phyloP scores from a whole-genome alignment of 2,888 invertebrate species.

The Congeria kusceri region DNA sequence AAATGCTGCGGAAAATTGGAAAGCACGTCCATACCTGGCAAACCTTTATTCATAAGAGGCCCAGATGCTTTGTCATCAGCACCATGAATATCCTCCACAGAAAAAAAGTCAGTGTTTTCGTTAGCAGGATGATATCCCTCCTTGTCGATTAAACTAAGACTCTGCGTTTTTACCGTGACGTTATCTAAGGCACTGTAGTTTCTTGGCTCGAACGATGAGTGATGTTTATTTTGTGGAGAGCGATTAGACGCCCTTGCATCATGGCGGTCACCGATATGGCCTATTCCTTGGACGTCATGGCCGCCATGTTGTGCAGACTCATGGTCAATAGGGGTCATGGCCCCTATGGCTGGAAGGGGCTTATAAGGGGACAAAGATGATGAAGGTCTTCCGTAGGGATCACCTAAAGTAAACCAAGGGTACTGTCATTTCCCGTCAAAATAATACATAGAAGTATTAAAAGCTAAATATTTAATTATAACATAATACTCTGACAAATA shows the following conservation, averaged over 20 bases:
- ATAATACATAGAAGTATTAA: too few relatives aligned
- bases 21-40: constrained; percentile 50
- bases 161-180: constrained; percentile 41
- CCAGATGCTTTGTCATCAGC: constrained; percentile 24
- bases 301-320: not conserved
- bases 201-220: constrained; percentile 7
- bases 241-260: too few relatives aligned
- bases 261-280: too few relatives aligned
- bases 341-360: constrained; percentile 73
- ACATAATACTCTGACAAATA: too few relatives aligned
- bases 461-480: too few relatives aligned
- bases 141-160: constrained; percentile 37
- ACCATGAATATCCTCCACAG: constrained; percentile 58
- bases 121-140: constrained; percentile 48
- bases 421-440: too few relatives aligned
- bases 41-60: constrained; percentile 17
- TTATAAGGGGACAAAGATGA: constrained; percentile 71
- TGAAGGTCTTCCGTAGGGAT: constrained; percentile 65
- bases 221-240: not conserved
- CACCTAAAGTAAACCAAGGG: constrained; percentile 32
- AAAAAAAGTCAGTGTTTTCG: constrained; percentile 37
- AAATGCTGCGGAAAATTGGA: constrained; percentile 55
- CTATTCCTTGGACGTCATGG: too few relatives aligned
- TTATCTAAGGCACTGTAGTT: constrained; percentile 20
- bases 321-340: constrained; percentile 35